A percentile compares a stretch with the other conserved stretches of the same genome.
Evolutionary conservation across 2,113 vertebrate species (phyloP).

Genomic region (Nesoenas mayeri): DNA sequence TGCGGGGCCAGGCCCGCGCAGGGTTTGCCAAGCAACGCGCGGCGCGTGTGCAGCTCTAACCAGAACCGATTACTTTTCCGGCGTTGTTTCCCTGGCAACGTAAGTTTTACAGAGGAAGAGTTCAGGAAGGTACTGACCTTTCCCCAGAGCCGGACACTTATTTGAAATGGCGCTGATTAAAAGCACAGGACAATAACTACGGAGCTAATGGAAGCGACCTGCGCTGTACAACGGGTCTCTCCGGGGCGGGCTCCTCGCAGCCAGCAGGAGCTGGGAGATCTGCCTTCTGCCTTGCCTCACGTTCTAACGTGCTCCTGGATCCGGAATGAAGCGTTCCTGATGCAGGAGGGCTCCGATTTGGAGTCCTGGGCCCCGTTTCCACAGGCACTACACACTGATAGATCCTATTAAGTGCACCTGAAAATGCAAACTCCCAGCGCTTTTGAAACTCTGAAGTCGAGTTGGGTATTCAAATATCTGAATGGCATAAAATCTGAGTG

Average conservation of each 20-base stretch:
- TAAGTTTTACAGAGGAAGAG: constrained; percentile 7
- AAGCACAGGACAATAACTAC: background rate
- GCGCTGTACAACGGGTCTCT: background rate
- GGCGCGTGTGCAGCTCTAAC: background rate
- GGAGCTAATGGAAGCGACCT: constrained; percentile 34
- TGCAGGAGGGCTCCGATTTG: background rate
- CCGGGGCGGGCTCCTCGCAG: background rate
- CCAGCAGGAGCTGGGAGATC: background rate
- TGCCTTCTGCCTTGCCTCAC: background rate
- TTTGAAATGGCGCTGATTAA: constrained; percentile 50
- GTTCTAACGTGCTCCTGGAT: constrained; percentile 12
- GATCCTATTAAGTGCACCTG: background rate
- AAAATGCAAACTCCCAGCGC: background rate
- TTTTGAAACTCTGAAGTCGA: background rate
- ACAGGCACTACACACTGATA: background rate
- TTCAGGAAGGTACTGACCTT: constrained; percentile 42
- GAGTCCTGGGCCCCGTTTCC: background rate
- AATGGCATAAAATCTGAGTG: background rate
- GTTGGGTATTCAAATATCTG: background rate
- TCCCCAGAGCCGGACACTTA: constrained; percentile 1
- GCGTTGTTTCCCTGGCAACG: constrained; percentile 17
- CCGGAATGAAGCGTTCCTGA: background rate
- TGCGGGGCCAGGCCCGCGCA: background rate
- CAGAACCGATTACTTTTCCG: constrained; percentile 7
- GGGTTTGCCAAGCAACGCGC: constrained; percentile 54